Evolutionary conservation across 2,888 invertebrate species (phyloP), one percentile per base, ranked within the genome.

Genomic region (Gryllus longicercus): DNA sequence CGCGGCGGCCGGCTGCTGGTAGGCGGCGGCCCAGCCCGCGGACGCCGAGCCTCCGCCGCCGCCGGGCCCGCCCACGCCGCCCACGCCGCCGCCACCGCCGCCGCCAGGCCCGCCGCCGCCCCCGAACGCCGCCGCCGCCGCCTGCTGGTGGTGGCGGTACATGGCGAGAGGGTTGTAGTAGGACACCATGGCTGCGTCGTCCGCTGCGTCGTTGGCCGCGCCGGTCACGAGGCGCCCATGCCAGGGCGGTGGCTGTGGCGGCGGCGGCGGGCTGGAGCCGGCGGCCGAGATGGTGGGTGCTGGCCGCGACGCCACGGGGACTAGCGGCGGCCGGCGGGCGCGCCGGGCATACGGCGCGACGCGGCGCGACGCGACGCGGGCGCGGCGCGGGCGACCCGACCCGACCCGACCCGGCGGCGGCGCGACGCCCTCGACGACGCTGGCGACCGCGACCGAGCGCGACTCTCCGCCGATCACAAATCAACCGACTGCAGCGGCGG

Each of bases 121-220:
- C 50, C 38, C n/a, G 49, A n/a, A 38, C 18, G 50, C 49, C 38
- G 77, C 38, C 50, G 77, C 50, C 38, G 77, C 38, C 77, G 77
- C n/a, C 89, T 90, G 83, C 83, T 85, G 85, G 86, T 92, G 92
- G 87, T 92, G 92, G 86, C 91, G 90, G 87, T 92, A 92, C 88
- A 92, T 90, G 87, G 91, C 89, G 85, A 92, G 88, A 87, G 92
- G 89, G 87, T 91, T 91, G 85, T 92, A 93, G 87, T 93, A 94
- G 84, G 93, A 93, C 88, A 94, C 93, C 94, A 94, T 93, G 63
- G 83, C 80, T 83, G 77, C 74, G 82, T 21, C 23, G 23, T 75
- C 75, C n/a, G 75, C 21, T 16, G 74, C 74, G 74, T 74, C 16
- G 25, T 76, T 5, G 50, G 77, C 49, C 38, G 38, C 49, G 77